A percentile compares a stretch with the other conserved stretches of the same genome.
These are phyloP conservation scores for Onthophagus sagittarius DNA, from an alignment of 2,888 invertebrate genomes.

Conservation along the genomic window DNA sequence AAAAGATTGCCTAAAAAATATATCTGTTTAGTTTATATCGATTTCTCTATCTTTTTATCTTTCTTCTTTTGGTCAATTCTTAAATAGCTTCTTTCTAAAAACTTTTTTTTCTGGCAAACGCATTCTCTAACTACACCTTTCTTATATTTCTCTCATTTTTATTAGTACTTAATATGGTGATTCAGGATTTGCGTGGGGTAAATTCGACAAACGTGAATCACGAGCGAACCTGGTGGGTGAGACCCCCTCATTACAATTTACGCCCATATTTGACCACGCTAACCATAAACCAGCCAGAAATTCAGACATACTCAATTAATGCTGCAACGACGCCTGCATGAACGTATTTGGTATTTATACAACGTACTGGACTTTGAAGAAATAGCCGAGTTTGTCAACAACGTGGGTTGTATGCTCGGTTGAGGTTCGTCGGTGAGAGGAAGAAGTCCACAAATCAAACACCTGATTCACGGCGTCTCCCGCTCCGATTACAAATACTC, in stretches of 20 bases:
- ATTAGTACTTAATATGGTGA: neutral
- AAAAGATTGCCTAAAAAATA: slow-evolving; percentile 7
- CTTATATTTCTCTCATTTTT: neutral
- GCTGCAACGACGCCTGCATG: neutral
- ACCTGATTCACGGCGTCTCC: neutral
- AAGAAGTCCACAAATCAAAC: neutral
- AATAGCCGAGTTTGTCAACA: neutral
- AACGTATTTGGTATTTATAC: neutral
- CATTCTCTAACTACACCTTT: neutral
- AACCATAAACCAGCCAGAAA: neutral
- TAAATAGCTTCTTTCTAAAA: neutral
- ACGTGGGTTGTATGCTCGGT: neutral
- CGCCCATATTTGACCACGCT: neutral
- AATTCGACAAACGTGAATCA: neutral
- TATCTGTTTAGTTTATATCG: slow-evolving; percentile 1
- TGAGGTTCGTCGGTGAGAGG: neutral
- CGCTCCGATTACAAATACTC: neutral
- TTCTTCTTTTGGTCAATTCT: neutral
- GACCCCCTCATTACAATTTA: neutral
- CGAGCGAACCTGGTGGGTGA: neutral
- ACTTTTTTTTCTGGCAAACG: neutral
- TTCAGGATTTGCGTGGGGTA: neutral
- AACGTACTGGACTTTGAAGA: neutral
- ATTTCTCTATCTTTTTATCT: neutral
- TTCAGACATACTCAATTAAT: neutral